These are phyloP conservation scores for Drosophila orena DNA, from an alignment of 1,140 invertebrate genomes.

Conservation along the genomic window DNA sequence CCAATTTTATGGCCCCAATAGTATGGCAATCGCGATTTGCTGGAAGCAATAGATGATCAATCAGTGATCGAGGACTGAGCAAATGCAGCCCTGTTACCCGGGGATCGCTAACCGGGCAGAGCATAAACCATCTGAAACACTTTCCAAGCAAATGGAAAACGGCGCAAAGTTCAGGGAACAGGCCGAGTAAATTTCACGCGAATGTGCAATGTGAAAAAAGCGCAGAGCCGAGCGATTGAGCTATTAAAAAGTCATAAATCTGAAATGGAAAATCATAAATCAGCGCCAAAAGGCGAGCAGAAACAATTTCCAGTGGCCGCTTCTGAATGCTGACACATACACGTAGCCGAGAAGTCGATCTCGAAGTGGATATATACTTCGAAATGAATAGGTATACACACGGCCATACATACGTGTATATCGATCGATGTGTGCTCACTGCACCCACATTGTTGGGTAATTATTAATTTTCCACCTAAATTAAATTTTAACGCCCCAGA, in stretches of 20 bases:
- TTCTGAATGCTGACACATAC: slow-evolving; percentile 60
- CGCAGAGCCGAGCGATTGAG: slow-evolving; percentile 65
- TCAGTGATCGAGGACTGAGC: slow-evolving; percentile 23
- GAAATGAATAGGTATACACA: background rate
- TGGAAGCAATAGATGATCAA: slow-evolving; percentile 28
- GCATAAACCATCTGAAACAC: slow-evolving; percentile 44
- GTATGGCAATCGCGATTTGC: slow-evolving; percentile 27
- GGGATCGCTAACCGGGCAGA: slow-evolving; percentile 27
- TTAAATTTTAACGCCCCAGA: slow-evolving; percentile 72
- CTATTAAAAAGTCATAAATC: slow-evolving; percentile 83
- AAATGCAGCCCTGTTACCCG: slow-evolving; percentile 42
- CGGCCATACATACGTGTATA: background rate
- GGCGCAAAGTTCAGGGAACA: slow-evolving; percentile 71
- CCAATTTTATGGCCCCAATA: slow-evolving; percentile 21
- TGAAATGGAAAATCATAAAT: slow-evolving; percentile 83
- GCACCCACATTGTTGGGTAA: slow-evolving; percentile 79
- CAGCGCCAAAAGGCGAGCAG: slow-evolving; percentile 70
- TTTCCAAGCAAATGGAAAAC: slow-evolving; percentile 42
- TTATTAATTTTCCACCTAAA: slow-evolving; percentile 83
- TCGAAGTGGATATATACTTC: slow-evolving; percentile 8
- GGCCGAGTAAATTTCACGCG: slow-evolving; percentile 77
- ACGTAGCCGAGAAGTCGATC: slow-evolving; percentile 35
- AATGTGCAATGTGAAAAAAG: slow-evolving; percentile 68
- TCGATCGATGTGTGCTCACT: slow-evolving; percentile 38
- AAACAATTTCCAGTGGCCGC: slow-evolving; percentile 67